Evolutionary conservation across 1,140 invertebrate genomes (phyloP), one percentile per base, ranked within the genome.

Genomic region (Pararge aegeria): DNA sequence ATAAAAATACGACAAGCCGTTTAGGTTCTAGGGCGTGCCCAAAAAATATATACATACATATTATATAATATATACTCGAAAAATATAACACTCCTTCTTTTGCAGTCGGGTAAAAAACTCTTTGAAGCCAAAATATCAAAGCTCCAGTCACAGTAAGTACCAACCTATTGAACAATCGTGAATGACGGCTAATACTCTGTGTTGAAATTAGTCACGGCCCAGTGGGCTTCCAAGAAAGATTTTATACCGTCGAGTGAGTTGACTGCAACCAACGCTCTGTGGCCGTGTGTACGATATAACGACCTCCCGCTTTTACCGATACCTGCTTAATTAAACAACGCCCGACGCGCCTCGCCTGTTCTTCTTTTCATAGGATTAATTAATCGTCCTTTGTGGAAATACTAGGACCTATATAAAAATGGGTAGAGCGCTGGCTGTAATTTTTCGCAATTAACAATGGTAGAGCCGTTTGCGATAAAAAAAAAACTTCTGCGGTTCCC

Each of bases 131-230:
- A 38, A 53, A 53, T 5, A 37, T 40, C 34, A 21, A 38, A 21
- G 16, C 18, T 24, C 12, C 37, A 40, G 21, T 29, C 18, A 19
- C 16, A 7, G 20, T 24, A 7, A 20, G 44, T 29, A n/a, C n/a
- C n/a, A n/a, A n/a, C n/a, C n/a, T n/a, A 49, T 15, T 40, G 30
- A 18, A 55, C 51, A 49, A 61, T 61, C 52, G 16, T 30, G 46
- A 61, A 18, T 38, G 58, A 61, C 51, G 49, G 55, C 51, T 50
- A 10, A 49, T 61, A 53, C 51, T 55, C 62, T 62, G 60, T 58
- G 38, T 55, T 21, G 13, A 38, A 24, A 62, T 66, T 66, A 55
- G 55, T 58, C 46, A 58, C 44, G 52, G 52, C 57, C 27, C 58
- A 61, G 5, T 51, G 42, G 49, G 42, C 24, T 48, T 58, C 24